Conservation (phyloP, 2,888 invertebrate species). For the Folsomia manolachei region DNA sequence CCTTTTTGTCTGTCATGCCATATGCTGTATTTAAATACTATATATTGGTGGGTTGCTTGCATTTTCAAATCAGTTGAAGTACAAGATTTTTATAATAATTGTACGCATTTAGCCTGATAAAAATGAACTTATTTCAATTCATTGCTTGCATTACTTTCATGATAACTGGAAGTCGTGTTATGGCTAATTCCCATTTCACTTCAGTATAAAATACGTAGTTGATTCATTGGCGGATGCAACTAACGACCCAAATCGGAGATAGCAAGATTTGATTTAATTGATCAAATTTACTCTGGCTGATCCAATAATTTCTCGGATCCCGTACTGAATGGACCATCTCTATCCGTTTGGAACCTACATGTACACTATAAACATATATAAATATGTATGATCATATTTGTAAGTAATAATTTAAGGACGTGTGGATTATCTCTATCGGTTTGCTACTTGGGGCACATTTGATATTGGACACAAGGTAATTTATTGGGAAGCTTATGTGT, state of each 20-base stretch:
- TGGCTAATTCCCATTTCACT: too few relatives aligned
- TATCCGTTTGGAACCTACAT: background rate
- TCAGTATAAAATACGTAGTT: too few relatives aligned
- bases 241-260: background rate
- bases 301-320: background rate
- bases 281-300: background rate
- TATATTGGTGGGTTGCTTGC: too few relatives aligned
- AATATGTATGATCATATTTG: background rate
- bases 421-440: background rate
- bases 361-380: background rate
- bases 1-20: background rate
- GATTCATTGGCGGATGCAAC: background rate
- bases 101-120: too few relatives aligned
- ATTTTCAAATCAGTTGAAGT: too few relatives aligned
- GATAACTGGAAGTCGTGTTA: too few relatives aligned
- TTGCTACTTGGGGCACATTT: background rate
- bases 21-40: too few relatives aligned
- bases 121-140: too few relatives aligned
- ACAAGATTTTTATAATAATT: too few relatives aligned
- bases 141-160: too few relatives aligned
- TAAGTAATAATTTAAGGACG: background rate
- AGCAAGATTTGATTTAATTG: conserved; percentile 4
- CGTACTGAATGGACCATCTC: background rate
- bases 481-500: background rate
- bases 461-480: background rate